phyloP scores from a whole-genome alignment of 1,140 invertebrate genomes.

The Lepidotrigona ventralis region DNA sequence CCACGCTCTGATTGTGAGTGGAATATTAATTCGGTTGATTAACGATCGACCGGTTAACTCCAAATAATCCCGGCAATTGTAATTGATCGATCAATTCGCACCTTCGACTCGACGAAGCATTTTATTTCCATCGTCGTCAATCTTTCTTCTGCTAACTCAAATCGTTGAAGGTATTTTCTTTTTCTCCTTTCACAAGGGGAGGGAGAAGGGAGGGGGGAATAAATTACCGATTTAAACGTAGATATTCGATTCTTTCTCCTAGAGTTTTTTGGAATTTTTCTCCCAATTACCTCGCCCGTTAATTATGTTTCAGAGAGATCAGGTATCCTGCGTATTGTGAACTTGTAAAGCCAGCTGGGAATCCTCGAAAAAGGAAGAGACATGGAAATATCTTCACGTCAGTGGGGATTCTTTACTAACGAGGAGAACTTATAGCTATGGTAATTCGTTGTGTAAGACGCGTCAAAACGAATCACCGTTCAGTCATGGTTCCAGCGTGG shows the following conservation, averaged over 20 bases:
- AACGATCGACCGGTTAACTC: neutral
- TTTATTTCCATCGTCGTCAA: conserved; percentile 27
- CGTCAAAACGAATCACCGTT: conserved; percentile 23
- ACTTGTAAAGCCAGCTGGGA: no score
- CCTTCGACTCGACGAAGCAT: conserved; percentile 15
- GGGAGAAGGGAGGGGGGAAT: no score
- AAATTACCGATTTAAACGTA: neutral
- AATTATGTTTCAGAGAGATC: no score
- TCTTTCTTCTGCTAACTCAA: conserved; percentile 25
- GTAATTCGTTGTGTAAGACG: conserved; percentile 27
- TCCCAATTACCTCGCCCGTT: no score
- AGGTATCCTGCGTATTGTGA: no score
- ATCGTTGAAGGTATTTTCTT: neutral
- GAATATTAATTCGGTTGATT: conserved; percentile 4
- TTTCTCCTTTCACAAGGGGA: neutral
- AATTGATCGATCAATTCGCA: conserved; percentile 26
- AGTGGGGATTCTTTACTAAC: neutral
- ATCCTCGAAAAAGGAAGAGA: no score
- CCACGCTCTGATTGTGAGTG: neutral
- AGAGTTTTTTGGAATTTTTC: no score
- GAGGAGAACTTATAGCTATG: no score
- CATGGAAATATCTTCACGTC: conserved; percentile 25
- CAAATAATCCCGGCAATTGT: neutral
- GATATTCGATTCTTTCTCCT: no score
- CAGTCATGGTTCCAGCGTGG: neutral